phyloP scores from a whole-genome alignment of 2,113 vertebrate genomes.

The Elephas maximus region DNA sequence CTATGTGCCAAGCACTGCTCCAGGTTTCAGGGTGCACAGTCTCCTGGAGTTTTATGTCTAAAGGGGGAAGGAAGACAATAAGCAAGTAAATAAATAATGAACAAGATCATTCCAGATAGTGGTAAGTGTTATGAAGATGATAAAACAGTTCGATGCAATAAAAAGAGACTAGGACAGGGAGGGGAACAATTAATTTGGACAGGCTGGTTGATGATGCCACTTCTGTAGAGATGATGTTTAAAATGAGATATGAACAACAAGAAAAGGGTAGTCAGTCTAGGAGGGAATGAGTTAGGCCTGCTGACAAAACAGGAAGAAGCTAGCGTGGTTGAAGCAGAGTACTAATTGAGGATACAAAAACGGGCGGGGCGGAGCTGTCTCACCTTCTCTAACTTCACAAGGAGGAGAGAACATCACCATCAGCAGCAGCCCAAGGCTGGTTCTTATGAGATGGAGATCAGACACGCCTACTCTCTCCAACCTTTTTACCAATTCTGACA shows the following conservation, averaged over 20 bases:
- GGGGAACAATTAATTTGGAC: not conserved
- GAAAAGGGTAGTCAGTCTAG: not conserved
- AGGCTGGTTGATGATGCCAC: not conserved
- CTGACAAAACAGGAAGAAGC: not conserved
- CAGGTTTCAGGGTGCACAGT: not conserved
- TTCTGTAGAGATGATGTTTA: not conserved
- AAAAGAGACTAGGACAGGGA: not conserved
- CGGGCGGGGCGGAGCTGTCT: too few relatives aligned
- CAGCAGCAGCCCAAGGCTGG: too few relatives aligned
- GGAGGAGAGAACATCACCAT: too few relatives aligned
- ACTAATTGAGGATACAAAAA: too few relatives aligned
- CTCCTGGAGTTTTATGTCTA: not conserved
- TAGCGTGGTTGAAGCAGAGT: not conserved
- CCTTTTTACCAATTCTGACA: too few relatives aligned
- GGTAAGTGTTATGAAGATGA: conserved; percentile 38
- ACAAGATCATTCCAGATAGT: not conserved
- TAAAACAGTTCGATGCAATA: not conserved
- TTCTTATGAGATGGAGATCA: too few relatives aligned
- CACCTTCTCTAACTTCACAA: too few relatives aligned
- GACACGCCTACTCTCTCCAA: too few relatives aligned
- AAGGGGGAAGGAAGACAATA: not conserved
- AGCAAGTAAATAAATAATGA: not conserved
- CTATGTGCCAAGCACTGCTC: not conserved
- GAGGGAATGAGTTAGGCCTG: not conserved
- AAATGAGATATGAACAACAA: not conserved